Evolutionary conservation across 1,140 invertebrate genomes (phyloP).

Genomic region (Anastrepha ludens): DNA sequence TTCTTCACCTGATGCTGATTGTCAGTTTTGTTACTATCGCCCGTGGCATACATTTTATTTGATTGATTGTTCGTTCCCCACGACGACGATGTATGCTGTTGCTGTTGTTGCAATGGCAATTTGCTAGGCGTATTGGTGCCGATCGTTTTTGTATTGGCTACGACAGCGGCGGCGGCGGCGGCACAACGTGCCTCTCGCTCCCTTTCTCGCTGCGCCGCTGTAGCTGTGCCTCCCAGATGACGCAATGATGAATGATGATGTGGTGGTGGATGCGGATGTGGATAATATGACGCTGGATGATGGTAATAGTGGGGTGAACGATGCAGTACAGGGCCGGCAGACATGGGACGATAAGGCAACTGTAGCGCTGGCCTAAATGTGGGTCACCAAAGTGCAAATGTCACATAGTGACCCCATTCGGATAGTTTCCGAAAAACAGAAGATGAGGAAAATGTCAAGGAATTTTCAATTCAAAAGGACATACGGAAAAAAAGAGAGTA

Average conservation of each 20-base stretch:
- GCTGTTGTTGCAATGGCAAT: slow-evolving; percentile 59
- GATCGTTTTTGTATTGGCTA: slow-evolving; percentile 1
- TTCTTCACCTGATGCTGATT: slow-evolving; percentile 72
- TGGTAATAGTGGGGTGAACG: slow-evolving; percentile 61
- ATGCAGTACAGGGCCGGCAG: slow-evolving; percentile 73
- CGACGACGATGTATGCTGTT: slow-evolving; percentile 56
- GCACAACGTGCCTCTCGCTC: slow-evolving; percentile 18
- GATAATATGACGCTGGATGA: slow-evolving; percentile 50
- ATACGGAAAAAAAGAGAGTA: background rate
- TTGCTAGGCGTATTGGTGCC: slow-evolving; percentile 43
- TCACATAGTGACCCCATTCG: background rate
- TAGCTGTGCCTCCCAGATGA: slow-evolving; percentile 63
- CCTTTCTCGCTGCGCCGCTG: slow-evolving; percentile 6
- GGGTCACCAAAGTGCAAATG: background rate
- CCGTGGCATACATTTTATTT: slow-evolving; percentile 63
- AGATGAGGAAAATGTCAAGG: background rate
- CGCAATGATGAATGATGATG: slow-evolving; percentile 71
- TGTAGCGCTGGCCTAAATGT: slow-evolving; percentile 67
- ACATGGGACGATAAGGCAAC: slow-evolving; percentile 73
- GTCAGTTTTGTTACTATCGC: slow-evolving; percentile 59
- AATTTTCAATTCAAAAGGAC: background rate
- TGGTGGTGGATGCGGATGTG: slow-evolving; percentile 13
- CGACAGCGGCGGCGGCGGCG: slow-evolving; percentile 56
- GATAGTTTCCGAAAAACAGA: background rate
- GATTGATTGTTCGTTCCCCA: slow-evolving; percentile 60